Percentiles rank a stretch among this genome's conserved stretches.
Conservation (phyloP, 37 sponge, comb jelly and placozoan genomes). For the Amphimedon queenslandica region DNA sequence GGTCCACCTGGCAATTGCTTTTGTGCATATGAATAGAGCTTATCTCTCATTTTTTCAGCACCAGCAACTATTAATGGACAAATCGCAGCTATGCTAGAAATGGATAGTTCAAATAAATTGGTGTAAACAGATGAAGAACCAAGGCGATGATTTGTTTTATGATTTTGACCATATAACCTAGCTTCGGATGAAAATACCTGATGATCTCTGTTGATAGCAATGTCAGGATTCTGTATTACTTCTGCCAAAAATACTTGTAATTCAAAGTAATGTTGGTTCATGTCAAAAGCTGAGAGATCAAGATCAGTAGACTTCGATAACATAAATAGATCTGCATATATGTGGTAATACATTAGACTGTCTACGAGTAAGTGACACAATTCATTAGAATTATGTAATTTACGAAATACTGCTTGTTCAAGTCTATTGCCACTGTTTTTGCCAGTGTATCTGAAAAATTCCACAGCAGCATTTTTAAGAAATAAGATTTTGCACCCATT, state of each 20-base stretch:
- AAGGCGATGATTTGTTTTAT: conserved; percentile 19
- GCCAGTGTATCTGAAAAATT: conserved; percentile 29
- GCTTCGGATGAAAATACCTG: conserved; percentile 37
- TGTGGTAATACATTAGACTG: conserved; percentile 14
- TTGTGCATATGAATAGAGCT: conserved; percentile 33
- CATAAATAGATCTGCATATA: conserved; percentile 22
- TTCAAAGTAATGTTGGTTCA: background rate
- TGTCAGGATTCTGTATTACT: conserved; percentile 12
- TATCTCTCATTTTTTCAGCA: conserved; percentile 30
- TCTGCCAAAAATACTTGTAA: conserved; percentile 25
- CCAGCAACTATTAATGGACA: background rate
- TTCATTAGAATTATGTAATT: background rate
- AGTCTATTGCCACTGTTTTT: conserved; percentile 18
- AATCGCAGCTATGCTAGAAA: background rate
- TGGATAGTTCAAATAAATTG: conserved; percentile 8
- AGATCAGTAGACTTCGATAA: conserved; percentile 21
- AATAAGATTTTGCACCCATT: conserved; percentile 32
- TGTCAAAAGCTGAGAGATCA: background rate
- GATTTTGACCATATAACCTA: conserved; percentile 14
- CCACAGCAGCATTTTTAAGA: conserved; percentile 33
- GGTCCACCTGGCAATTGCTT: conserved; percentile 36
- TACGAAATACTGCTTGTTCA: background rate
- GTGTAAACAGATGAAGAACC: background rate
- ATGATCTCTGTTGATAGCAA: background rate
- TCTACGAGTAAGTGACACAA: background rate